These are phyloP conservation scores for Agrilus mali DNA, from an alignment of 2,888 invertebrate genomes.

Conservation along the genomic window DNA sequence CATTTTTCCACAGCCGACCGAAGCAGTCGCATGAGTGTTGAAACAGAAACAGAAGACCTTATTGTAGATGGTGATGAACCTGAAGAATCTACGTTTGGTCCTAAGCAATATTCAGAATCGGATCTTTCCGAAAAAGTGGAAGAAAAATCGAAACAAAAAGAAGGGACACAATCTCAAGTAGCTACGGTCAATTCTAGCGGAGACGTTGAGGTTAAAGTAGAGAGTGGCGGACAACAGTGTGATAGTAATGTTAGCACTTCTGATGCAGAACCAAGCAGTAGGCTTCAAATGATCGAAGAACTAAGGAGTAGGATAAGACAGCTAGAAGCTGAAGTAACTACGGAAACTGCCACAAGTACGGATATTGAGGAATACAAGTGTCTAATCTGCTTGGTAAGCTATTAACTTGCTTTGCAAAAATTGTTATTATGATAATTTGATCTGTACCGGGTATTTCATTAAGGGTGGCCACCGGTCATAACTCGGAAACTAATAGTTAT, in stretches of 20 bases:
- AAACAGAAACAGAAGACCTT: constrained; percentile 31
- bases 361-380: constrained; percentile 50
- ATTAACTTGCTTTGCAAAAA: neutral
- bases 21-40: constrained; percentile 25
- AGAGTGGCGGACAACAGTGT: constrained; percentile 28
- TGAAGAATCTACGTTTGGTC: constrained; percentile 29
- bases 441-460: no score
- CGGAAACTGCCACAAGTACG: constrained; percentile 23
- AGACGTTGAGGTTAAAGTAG: constrained; percentile 31
- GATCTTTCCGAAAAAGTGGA: constrained; percentile 25
- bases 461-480: no score
- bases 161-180: constrained; percentile 18
- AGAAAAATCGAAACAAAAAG: constrained; percentile 20
- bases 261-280: constrained; percentile 34
- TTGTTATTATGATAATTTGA: no score
- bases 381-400: constrained; percentile 60
- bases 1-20: constrained; percentile 21
- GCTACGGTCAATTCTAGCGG: constrained; percentile 35
- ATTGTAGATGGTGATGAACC: constrained; percentile 34
- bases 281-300: constrained; percentile 41
- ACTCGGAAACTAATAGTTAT: no score
- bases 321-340: constrained; percentile 37
- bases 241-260: constrained; percentile 37
- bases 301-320: constrained; percentile 43
- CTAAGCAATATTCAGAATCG: constrained; percentile 31